phyloP scores from a whole-genome alignment of 2,797 vertebrate species.

The Aulostomus chinensis region DNA sequence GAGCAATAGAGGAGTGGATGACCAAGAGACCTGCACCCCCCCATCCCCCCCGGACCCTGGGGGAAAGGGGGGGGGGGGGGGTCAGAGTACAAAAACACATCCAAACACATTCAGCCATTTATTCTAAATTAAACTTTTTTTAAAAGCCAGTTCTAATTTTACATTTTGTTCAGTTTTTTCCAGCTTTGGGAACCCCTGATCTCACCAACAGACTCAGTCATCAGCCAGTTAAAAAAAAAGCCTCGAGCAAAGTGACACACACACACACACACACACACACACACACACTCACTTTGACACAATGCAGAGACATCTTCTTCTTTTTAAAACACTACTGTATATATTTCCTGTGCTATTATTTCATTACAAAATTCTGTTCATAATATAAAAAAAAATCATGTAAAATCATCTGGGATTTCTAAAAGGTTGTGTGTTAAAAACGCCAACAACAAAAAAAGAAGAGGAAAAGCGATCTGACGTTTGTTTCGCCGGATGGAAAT shows the following conservation, averaged over 20 bases:
- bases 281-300: slow-evolving; percentile 48
- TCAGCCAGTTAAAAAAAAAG: slow-evolving; percentile 32
- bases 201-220: slow-evolving; percentile 28
- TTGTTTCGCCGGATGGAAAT: slow-evolving; percentile 63
- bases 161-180: no score
- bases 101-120: no score
- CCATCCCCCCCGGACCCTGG: no score
- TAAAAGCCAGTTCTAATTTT: no score
- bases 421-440: slow-evolving; percentile 81
- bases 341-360: slow-evolving; percentile 61
- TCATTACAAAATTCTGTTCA: slow-evolving; percentile 68
- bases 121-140: no score
- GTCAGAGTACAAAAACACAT: no score
- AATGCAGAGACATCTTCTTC: slow-evolving; percentile 45
- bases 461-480: slow-evolving; percentile 63
- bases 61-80: no score
- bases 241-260: slow-evolving; percentile 45
- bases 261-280: slow-evolving; percentile 39
- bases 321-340: slow-evolving; percentile 56
- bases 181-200: no score
- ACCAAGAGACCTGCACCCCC: no score
- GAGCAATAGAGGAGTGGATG: no score
- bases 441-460: slow-evolving; percentile 64
- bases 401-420: slow-evolving; percentile 89
- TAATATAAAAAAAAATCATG: slow-evolving; percentile 81